Conservation (phyloP, 35 echinoderm and acorn worm genomes). For the Heliocidaris erythrogramma region DNA sequence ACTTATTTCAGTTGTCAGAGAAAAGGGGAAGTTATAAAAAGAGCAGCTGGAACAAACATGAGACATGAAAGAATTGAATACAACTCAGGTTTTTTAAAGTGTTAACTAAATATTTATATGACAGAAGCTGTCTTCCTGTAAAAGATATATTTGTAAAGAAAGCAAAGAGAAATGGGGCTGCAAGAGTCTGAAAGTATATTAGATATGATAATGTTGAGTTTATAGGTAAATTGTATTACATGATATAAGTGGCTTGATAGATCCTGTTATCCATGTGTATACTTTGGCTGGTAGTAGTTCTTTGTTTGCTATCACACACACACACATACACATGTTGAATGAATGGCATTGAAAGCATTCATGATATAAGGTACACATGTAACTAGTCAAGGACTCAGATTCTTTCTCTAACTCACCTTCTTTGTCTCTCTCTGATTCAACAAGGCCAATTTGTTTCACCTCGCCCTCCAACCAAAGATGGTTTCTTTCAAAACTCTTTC, state of each 20-base stretch:
- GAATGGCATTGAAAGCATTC: not conserved
- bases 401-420: constrained; percentile 16
- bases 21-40: not conserved
- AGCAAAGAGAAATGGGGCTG: not conserved
- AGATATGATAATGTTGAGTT: not conserved
- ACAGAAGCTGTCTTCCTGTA: constrained; percentile 41
- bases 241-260: not conserved
- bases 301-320: not conserved
- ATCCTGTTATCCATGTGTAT: not conserved
- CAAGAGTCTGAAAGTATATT: not conserved
- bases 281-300: not conserved
- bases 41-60: constrained; percentile 23
- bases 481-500: not conserved
- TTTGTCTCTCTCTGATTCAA: constrained; percentile 11
- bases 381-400: not conserved
- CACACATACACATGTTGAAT: not conserved
- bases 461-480: not conserved
- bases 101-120: constrained; percentile 1
- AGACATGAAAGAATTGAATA: not conserved
- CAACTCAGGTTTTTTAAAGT: constrained; percentile 44
- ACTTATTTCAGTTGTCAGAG: constrained; percentile 40
- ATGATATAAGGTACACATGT: not conserved
- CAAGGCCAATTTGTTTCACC: not conserved
- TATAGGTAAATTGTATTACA: not conserved
- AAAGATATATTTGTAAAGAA: constrained; percentile 8